These are phyloP conservation scores for Dryomyza anilis DNA, from an alignment of 2,888 invertebrate genomes.

Conservation along the genomic window DNA sequence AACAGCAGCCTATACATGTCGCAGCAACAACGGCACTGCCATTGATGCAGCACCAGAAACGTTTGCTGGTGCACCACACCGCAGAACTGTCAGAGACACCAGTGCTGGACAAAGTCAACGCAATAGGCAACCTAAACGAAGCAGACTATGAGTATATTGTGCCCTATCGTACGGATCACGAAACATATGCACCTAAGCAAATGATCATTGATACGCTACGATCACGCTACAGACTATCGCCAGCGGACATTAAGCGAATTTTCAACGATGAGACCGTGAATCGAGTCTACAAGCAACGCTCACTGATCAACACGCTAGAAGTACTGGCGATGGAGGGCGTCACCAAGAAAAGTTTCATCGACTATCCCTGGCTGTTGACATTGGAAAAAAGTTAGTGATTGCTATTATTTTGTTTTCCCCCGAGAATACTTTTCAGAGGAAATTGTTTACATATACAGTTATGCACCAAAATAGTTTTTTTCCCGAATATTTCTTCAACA, in stretches of 20 bases:
- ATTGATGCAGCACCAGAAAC: neutral
- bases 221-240: conserved; percentile 41
- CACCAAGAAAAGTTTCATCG: conserved; percentile 47
- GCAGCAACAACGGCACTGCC: too few relatives aligned
- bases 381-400: conserved; percentile 45
- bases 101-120: neutral
- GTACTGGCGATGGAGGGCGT: conserved; percentile 45
- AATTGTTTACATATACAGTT: too few relatives aligned
- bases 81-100: too few relatives aligned
- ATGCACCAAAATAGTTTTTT: too few relatives aligned
- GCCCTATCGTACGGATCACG: conserved; percentile 45
- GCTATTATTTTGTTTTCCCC: neutral
- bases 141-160: conserved; percentile 46
- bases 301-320: conserved; percentile 40
- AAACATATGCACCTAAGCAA: conserved; percentile 33
- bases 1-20: neutral
- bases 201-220: conserved; percentile 39
- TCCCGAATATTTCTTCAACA: too few relatives aligned
- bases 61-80: neutral
- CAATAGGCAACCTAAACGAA: conserved; percentile 32
- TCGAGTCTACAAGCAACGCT: conserved; percentile 40
- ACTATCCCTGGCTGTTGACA: conserved; percentile 57
- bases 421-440: neutral
- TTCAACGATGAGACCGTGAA: conserved; percentile 45
- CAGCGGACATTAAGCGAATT: conserved; percentile 43